Conservation (phyloP, 2,888 invertebrate genomes). For the Acrobeloides nanus region DNA sequence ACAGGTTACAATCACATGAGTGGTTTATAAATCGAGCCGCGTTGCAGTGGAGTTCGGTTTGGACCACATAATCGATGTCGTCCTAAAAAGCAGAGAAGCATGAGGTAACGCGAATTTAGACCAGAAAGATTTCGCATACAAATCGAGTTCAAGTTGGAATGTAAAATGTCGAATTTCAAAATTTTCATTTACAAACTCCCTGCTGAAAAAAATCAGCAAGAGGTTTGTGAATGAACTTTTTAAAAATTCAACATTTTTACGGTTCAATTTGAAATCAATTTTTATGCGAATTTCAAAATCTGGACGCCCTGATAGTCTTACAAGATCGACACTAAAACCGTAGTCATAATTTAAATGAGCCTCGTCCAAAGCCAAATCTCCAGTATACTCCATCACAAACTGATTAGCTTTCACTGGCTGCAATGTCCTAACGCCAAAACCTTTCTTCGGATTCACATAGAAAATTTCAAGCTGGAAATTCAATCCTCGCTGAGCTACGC, state of each 20-base stretch:
- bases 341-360: not conserved
- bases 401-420: too few relatives aligned
- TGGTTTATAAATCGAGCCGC: not conserved
- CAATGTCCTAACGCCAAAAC: not conserved
- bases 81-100: not conserved
- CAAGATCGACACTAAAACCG: too few relatives aligned
- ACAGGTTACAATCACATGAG: not conserved
- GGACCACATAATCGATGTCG: not conserved
- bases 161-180: too few relatives aligned
- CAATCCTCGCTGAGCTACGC: not conserved
- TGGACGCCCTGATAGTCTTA: too few relatives aligned
- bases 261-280: too few relatives aligned
- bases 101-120: not conserved
- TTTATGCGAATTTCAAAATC: too few relatives aligned
- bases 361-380: not conserved
- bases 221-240: too few relatives aligned
- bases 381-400: not conserved
- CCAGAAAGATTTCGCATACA: not conserved
- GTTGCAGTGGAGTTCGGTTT: not conserved
- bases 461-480: not conserved
- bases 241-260: too few relatives aligned
- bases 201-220: too few relatives aligned
- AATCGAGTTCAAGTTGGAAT: too few relatives aligned
- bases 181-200: too few relatives aligned
- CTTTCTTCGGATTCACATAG: not conserved